Percentiles rank a stretch among this genome's conserved stretches.
These are phyloP conservation scores for Dusona sp. DNA, from an alignment of 2,888 invertebrate genomes.

Conservation along the genomic window DNA sequence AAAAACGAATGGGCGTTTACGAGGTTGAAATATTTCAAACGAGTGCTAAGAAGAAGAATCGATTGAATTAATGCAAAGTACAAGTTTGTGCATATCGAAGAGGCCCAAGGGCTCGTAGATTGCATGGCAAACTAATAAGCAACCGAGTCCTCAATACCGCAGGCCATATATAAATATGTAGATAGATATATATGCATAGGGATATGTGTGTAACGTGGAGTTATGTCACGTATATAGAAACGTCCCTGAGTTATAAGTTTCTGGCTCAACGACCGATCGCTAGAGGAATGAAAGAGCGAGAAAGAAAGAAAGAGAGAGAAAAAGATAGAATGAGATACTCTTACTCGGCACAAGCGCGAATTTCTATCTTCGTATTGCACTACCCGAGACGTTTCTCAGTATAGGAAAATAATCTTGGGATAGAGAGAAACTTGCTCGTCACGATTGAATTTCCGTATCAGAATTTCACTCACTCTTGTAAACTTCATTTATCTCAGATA, in stretches of 20 bases:
- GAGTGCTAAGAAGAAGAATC: background rate
- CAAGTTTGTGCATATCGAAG: background rate
- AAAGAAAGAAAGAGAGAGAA: constrained; percentile 38
- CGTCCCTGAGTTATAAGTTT: constrained; percentile 63
- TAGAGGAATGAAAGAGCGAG: constrained; percentile 61
- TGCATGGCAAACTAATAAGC: constrained; percentile 25
- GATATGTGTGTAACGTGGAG: constrained; percentile 20
- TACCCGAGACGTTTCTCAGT: constrained; percentile 32
- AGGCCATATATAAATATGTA: background rate
- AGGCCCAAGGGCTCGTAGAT: constrained; percentile 22
- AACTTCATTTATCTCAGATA: background rate
- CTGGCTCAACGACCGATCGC: constrained; percentile 67
- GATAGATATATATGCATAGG: background rate
- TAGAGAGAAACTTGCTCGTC: constrained; percentile 44
- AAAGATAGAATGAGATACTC: constrained; percentile 24
- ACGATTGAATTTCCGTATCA: constrained; percentile 35
- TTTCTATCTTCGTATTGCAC: constrained; percentile 59
- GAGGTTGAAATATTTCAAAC: background rate
- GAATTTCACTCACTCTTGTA: constrained; percentile 18
- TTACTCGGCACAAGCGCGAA: constrained; percentile 35
- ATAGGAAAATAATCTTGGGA: constrained; percentile 42
- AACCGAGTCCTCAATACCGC: constrained; percentile 40
- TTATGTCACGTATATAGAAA: constrained; percentile 62
- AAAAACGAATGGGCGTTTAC: background rate
- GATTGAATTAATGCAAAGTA: constrained; percentile 14